Evolutionary conservation across 2,113 vertebrate genomes (phyloP), one percentile per base, ranked within the genome.

Genomic region (Larimichthys polyactis): DNA sequence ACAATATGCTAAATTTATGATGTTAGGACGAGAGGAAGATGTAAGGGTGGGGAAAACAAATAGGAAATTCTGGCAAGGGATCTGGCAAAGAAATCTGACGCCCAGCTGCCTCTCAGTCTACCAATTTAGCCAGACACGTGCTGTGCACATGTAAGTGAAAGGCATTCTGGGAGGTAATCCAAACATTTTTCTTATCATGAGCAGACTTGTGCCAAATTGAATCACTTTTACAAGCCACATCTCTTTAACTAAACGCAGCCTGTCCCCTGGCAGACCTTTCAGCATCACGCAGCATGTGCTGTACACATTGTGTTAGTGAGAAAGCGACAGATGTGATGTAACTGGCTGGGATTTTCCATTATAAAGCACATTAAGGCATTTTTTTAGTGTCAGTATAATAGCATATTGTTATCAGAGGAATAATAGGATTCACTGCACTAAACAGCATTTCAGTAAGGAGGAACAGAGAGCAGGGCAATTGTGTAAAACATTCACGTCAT

Each of bases 161-260:
- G 46, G n/a, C 74, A 81, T 82, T 92, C 87, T 89, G 88, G 91
- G 92, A 91, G 78, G 75, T 20, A 20, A 64, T 88, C 89, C 85
- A 88, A 75, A 29, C 40, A 29, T 85, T 76, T 73, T 77, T 55
- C 70, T 91, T 80, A 82, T 90, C 85, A 73, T 5, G 27, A 89
- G 65, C 67, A 78, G 75, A 86, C 82, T 57, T 27, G 52, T 66
- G 81, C 79, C 73, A 88, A 87, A 90, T 79, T 70, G 20, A 89
- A 90, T 91, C 71, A 55, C 71, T 89, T 73, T 66, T 85, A 81
- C 59, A 81, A 71, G 60, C 69, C 9, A 11, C 59, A 7, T 85
- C 57, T 57, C 64, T 86, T 82, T 20, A 79, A 52, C 22, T 20
- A 20, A 84, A 66, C 71, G 10, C 19, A n/a, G 49, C 69, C 27